Evolutionary conservation across 1,140 invertebrate species (phyloP), one percentile per base, ranked within the genome.

Genomic region (Pristionchus pacificus): DNA sequence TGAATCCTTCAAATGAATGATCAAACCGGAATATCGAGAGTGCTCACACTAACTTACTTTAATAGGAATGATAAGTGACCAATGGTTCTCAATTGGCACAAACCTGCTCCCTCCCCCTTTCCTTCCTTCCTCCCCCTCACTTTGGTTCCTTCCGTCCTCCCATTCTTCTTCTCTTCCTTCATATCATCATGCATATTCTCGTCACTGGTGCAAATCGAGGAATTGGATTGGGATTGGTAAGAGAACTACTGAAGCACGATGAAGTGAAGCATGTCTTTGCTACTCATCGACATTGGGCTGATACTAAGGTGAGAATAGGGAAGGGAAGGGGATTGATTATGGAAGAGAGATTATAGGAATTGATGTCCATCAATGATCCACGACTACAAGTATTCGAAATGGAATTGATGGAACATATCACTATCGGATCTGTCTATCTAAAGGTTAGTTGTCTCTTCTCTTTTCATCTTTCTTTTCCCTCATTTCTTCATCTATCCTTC

Each of bases 201-300:
- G 65, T 77, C 25, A 77, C 75, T 29, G 76, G 76, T 2, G 74
- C 76, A 1, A 77, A 77, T 69, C 62, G 76, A 33, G 76, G 76
- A 19, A 74, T 77, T 30, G 76, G 76, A 25, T 60, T 77, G 2
- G 71, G 76, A 38, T 60, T 77, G 38, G 69, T 77, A 31, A 31
- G 33, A 38, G 57, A 72, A 19, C 31, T 76, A 1, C 3, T 72
- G 3, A 24, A 68, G 32, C 27, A 65, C 19, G 49, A 57, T 3
- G 71, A 60, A 13, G 61, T 77, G 0, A 58, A 78, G 24, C 57
- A 60, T 38, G 30, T 77, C 13, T 77, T 68, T 65, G 76, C 76
- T 31, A 70, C 60, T 13, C 71, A 70, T 29, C 31, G 76, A 2
- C 60, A 74, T 31, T 68, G 64, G 24, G 75, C 63, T 24, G 58